phyloP scores from a whole-genome alignment of 2,113 vertebrate genomes.

The Hippocampus mohnikei region DNA sequence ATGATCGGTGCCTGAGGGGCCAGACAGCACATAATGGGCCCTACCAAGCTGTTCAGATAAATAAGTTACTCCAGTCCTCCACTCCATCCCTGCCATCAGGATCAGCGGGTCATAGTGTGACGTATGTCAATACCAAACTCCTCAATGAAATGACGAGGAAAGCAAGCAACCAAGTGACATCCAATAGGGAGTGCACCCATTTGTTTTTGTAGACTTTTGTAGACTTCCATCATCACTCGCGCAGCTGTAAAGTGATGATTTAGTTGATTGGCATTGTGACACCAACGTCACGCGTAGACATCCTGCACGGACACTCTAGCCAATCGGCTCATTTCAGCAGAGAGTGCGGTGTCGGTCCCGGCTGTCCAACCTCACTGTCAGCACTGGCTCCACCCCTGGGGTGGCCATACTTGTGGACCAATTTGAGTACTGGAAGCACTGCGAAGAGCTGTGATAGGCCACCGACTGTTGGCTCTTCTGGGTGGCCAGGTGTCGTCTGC shows the following conservation, averaged over 20 bases:
- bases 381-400: conserved; percentile 87
- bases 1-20: conserved; percentile 38
- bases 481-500: conserved; percentile 95
- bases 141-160: conserved; percentile 37
- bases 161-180: conserved; percentile 39
- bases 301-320: conserved; percentile 4
- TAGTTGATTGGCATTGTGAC: conserved; percentile 9
- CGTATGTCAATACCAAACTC: conserved; percentile 50
- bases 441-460: conserved; percentile 98
- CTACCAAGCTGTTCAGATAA: conserved; percentile 47
- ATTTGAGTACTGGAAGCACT: conserved; percentile 92
- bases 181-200: conserved; percentile 33
- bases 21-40: conserved; percentile 52
- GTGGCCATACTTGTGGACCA: conserved; percentile 75
- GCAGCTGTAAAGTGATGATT: conserved; percentile 26
- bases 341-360: conserved; percentile 68
- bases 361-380: conserved; percentile 90
- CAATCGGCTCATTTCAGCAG: conserved; percentile 50
- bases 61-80: conserved; percentile 44
- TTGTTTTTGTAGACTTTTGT: conserved; percentile 31
- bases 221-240: conserved; percentile 22
- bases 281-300: neutral
- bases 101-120: conserved; percentile 39
- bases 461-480: conserved; percentile 97
- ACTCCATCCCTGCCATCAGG: conserved; percentile 15